These are phyloP conservation scores for Rhagonycha fulva DNA, from an alignment of 2,888 invertebrate species.

Conservation along the genomic window DNA sequence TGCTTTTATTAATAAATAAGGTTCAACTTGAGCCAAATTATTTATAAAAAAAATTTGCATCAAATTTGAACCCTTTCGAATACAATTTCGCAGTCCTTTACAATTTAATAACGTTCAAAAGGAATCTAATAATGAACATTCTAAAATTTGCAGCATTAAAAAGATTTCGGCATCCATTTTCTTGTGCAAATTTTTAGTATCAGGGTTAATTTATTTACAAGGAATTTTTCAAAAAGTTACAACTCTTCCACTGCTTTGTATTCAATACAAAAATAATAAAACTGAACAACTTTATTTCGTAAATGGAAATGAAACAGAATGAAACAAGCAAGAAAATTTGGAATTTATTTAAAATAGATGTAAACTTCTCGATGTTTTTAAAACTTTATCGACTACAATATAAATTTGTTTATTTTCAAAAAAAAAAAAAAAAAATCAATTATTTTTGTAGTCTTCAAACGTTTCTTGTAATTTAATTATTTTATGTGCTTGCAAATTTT, in stretches of 20 bases:
- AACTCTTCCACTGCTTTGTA: background rate
- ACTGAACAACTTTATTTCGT: background rate
- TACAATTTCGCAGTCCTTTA: constrained; percentile 13
- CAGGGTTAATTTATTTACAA: background rate
- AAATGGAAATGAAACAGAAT: background rate
- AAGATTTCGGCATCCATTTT: constrained; percentile 18
- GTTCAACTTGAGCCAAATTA: background rate
- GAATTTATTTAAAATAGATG: constrained; percentile 1
- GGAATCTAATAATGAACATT: constrained; percentile 31
- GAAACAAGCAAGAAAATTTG: background rate
- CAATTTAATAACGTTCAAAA: constrained; percentile 29
- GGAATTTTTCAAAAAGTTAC: background rate
- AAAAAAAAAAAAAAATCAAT: background rate
- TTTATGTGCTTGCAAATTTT: background rate
- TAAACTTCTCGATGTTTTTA: background rate
- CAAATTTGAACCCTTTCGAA: constrained; percentile 10
- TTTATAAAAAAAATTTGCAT: constrained; percentile 2
- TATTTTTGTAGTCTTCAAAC: too few species aligned
- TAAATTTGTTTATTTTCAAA: background rate
- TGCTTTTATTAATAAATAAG: constrained; percentile 13
- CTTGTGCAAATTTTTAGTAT: constrained; percentile 13
- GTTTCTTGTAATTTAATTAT: too few species aligned
- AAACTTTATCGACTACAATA: background rate
- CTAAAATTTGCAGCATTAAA: constrained; percentile 25
- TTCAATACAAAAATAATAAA: background rate